phyloP scores from a whole-genome alignment of 2,888 invertebrate species.

The Noctua janthe region DNA sequence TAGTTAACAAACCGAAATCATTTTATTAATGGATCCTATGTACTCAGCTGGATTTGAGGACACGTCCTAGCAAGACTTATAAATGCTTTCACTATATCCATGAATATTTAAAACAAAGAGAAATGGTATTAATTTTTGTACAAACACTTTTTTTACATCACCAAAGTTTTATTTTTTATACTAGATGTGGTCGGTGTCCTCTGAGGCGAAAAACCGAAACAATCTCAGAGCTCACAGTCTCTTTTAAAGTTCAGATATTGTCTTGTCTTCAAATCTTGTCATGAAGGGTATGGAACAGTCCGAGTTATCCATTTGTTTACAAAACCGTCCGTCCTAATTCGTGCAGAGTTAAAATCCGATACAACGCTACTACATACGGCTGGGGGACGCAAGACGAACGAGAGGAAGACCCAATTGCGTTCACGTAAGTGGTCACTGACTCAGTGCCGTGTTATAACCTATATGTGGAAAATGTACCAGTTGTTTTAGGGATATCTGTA shows the following conservation, averaged over 20 bases:
- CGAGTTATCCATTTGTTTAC: constrained; percentile 41
- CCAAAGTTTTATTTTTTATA: background rate
- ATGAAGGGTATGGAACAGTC: background rate
- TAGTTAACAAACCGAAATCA: background rate
- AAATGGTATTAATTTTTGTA: background rate
- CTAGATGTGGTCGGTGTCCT: background rate
- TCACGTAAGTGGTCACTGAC: constrained; percentile 85
- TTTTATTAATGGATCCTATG: background rate
- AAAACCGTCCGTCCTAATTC: constrained; percentile 61
- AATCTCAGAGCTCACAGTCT: background rate
- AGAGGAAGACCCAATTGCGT: constrained; percentile 87
- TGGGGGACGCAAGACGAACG: constrained; percentile 80
- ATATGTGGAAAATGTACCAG: constrained; percentile 61
- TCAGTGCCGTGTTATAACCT: constrained; percentile 75
- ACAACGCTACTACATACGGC: constrained; percentile 67
- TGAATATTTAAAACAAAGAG: background rate
- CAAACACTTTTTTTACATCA: background rate
- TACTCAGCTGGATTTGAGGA: background rate
- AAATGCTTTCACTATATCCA: background rate
- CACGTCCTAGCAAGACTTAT: background rate
- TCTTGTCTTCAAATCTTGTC: background rate
- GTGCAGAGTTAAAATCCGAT: constrained; percentile 68
- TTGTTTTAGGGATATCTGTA: constrained; percentile 2
- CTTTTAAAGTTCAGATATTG: background rate
- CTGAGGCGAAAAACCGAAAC: background rate